Percentiles rank a stretch among this genome's conserved stretches.
Evolutionary conservation across 1,140 invertebrate species (phyloP).

Genomic region (Pseudachorutes palmiensis): DNA sequence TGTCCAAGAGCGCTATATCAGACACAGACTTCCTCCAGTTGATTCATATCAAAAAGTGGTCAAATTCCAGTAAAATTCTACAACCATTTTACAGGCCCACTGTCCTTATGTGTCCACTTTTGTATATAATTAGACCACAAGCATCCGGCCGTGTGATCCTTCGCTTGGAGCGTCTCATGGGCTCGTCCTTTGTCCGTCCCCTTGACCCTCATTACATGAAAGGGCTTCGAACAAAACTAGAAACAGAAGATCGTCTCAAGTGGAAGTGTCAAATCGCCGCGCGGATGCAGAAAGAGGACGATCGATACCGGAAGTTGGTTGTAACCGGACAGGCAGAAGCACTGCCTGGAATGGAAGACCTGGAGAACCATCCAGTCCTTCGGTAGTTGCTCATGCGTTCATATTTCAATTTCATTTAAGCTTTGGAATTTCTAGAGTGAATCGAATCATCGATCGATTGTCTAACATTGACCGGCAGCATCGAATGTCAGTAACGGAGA

Average conservation of each 20-base stretch:
- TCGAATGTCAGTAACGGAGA: not conserved
- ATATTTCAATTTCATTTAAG: not conserved
- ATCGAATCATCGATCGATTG: slow-evolving; percentile 3
- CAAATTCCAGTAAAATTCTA: not conserved
- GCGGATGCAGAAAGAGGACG: not conserved
- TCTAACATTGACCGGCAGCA: not conserved
- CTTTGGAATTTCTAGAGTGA: not conserved
- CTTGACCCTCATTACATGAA: not conserved
- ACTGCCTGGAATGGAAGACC: not conserved
- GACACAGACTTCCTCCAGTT: not conserved
- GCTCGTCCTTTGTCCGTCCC: not conserved
- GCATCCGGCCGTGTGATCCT: not conserved
- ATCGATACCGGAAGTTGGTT: not conserved
- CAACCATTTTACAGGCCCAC: not conserved
- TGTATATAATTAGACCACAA: not conserved
- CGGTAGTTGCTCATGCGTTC: not conserved
- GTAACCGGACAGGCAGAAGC: not conserved
- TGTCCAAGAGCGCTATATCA: no score
- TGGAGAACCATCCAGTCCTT: not conserved
- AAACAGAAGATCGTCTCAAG: not conserved
- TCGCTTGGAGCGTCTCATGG: slow-evolving; percentile 5
- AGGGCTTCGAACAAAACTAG: not conserved
- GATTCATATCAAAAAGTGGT: not conserved
- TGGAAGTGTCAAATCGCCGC: not conserved
- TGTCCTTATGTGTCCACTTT: not conserved